Base-by-base conservation (phyloP, 2,888 invertebrate species). In the Dastarcus helophoroides region DNA sequence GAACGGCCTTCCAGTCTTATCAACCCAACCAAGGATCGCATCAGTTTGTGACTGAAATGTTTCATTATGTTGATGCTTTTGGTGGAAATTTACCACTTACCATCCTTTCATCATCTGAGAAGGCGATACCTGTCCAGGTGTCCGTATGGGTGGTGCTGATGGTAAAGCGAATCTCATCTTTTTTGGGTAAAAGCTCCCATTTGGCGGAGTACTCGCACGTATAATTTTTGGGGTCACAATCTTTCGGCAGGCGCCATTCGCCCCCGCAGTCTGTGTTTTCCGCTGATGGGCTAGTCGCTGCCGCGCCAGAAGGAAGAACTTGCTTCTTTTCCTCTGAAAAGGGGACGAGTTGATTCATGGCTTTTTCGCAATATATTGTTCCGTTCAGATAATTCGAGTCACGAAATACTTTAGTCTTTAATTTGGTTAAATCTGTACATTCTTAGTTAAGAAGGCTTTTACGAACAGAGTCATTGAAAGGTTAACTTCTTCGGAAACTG, bases 101-200 rank as follows among this genome's bases (percentile, higher is more conserved):
- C 90, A 90, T 90, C 58, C 73, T 80, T 42, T 73, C 76, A 51
- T 88, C 76, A 37, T 84, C 69, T 28, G 85, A 85, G 54, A 91
- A 91, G 1, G 79, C 91, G 36, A 91, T 84, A 1, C 90, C 91
- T 0, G 90, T 90, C 91, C 91, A 91, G 5, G 73, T 70, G 40
- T 83, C 75, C 2, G 75, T 78, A 44, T 86, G 71, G 19, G 70
- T 76, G 0, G 88, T 88, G 23, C 73, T 72, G 27, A 91, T 75
- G 1, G 80, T 82, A 62, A 90, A 91, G 25, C 69, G 64, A 38
- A 91, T 75, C 32, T 78, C 75, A 53, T 89, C 88, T 50, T 73
- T 71, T 41, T 64, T 66, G 29, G 67, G 67, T 0, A 73, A 58
- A 47, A 85, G 84, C 50, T 80, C 75, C 90, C 90, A 91, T 26